Percentiles rank a stretch among this genome's conserved stretches.
Conservation (phyloP, 2,888 invertebrate genomes). For the Aspidapion aeneum region DNA sequence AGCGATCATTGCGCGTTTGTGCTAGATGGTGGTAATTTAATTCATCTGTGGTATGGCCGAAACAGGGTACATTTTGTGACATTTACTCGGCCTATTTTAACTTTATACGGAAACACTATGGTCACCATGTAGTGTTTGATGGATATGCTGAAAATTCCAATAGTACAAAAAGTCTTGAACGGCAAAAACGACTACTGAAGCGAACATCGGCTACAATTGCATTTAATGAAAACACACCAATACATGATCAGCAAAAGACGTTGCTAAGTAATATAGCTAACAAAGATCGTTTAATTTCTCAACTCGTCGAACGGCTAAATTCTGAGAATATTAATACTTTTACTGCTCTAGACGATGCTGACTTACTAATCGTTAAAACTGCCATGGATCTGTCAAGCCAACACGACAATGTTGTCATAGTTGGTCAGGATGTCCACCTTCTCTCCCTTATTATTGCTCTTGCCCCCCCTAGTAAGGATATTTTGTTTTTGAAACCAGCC, state of each 20-base stretch:
- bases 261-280: constrained; percentile 14
- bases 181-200: constrained; percentile 8
- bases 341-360: constrained; percentile 14
- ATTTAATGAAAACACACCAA: constrained; percentile 12
- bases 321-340: constrained; percentile 11
- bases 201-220: constrained; percentile 8
- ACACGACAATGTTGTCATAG: constrained; percentile 5
- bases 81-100: constrained; percentile 8
- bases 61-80: constrained; percentile 7
- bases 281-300: constrained; percentile 12
- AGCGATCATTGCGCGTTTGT: constrained; percentile 8
- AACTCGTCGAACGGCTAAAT: constrained; percentile 5
- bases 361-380: constrained; percentile 10
- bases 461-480: constrained; percentile 8
- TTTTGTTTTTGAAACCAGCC: constrained; percentile 5
- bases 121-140: constrained; percentile 5
- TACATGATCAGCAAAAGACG: constrained; percentile 5
- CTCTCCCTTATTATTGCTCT: constrained; percentile 12
- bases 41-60: constrained; percentile 11
- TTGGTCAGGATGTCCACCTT: constrained; percentile 13
- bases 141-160: constrained; percentile 2
- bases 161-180: constrained; percentile 11
- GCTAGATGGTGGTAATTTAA: constrained; percentile 10
- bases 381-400: constrained; percentile 8
- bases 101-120: constrained; percentile 7